A percentile compares a stretch with the other conserved stretches of the same genome.
Conservation (phyloP, 37 sponge, comb jelly and placozoan species). For the Crambe crambe region DNA sequence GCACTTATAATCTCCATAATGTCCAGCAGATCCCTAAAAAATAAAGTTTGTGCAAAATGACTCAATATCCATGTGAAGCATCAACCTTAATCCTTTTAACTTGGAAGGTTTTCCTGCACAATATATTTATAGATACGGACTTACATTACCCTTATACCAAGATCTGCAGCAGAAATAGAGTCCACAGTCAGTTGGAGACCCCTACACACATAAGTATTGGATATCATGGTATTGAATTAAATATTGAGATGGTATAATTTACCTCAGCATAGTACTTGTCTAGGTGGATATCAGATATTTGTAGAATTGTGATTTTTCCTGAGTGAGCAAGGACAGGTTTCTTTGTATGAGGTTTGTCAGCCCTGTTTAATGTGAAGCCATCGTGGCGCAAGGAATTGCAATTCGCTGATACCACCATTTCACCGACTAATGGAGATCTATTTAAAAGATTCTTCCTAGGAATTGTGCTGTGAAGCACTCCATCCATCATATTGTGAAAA, state of each 20-base stretch:
- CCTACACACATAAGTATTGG: conserved; percentile 29
- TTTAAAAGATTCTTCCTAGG: too few species aligned
- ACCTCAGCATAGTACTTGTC: conserved; percentile 59
- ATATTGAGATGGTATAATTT: not conserved
- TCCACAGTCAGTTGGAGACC: conserved; percentile 55
- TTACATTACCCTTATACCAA: conserved; percentile 65
- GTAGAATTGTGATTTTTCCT: conserved; percentile 51
- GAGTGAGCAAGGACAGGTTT: conserved; percentile 10
- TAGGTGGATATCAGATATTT: conserved; percentile 75
- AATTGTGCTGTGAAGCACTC: too few species aligned
- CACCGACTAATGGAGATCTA: too few species aligned
- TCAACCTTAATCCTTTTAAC: too few species aligned
- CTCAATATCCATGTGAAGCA: not conserved
- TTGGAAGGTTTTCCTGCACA: too few species aligned
- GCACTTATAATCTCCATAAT: conserved; percentile 75
- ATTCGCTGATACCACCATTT: too few species aligned
- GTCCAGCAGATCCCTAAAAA: conserved; percentile 64
- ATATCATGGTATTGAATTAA: not conserved
- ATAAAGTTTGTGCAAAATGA: not conserved
- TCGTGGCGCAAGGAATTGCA: too few species aligned
- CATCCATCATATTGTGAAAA: too few species aligned
- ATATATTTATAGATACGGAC: too few species aligned
- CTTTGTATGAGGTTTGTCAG: not conserved
- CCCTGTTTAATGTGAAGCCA: not conserved
- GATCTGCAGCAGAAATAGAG: conserved; percentile 62